These are phyloP conservation scores for Hypomecis punctinalis DNA, from an alignment of 2,888 invertebrate species.

Conservation along the genomic window DNA sequence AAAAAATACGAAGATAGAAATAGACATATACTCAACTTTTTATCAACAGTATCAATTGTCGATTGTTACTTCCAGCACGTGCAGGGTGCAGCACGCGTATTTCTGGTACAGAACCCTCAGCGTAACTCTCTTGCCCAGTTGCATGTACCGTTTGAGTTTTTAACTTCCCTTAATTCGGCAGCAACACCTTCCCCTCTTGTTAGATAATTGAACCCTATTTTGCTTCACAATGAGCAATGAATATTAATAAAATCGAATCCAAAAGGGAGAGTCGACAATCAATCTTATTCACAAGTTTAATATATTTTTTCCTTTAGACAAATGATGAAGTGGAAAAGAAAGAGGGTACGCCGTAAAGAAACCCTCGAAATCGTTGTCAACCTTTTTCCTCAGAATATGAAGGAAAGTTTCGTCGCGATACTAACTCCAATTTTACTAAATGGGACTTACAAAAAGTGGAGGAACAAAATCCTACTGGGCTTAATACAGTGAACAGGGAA, in stretches of 20 bases:
- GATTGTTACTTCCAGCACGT: too few species aligned
- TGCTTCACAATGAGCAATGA: slow-evolving; percentile 75
- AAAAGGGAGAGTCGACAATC: slow-evolving; percentile 52
- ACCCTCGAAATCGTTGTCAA: slow-evolving; percentile 46
- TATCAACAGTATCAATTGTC: too few species aligned
- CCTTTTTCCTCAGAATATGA: slow-evolving; percentile 44
- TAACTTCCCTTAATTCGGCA: slow-evolving; percentile 57
- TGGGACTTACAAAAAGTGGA: slow-evolving; percentile 33
- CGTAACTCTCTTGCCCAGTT: slow-evolving; percentile 40
- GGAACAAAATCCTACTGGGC: slow-evolving; percentile 16
- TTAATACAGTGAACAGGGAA: slow-evolving; percentile 6
- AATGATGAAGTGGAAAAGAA: slow-evolving; percentile 56
- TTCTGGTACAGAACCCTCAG: too few species aligned
- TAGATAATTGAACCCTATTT: slow-evolving; percentile 65
- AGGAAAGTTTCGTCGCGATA: slow-evolving; percentile 41
- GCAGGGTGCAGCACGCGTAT: too few species aligned
- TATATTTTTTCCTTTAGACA: slow-evolving; percentile 54
- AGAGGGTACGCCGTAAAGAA: slow-evolving; percentile 46
- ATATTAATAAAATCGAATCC: slow-evolving; percentile 73
- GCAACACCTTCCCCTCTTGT: slow-evolving; percentile 61
- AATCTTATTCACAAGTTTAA: slow-evolving; percentile 58
- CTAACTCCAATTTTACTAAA: slow-evolving; percentile 44
- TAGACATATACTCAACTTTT: too few species aligned
- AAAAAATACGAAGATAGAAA: too few species aligned
- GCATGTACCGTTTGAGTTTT: slow-evolving; percentile 65